A percentile compares a stretch with the other conserved stretches of the same genome.
Evolutionary conservation across 2,797 vertebrate genomes (phyloP).

Genomic region (Bucorvus abyssinicus): DNA sequence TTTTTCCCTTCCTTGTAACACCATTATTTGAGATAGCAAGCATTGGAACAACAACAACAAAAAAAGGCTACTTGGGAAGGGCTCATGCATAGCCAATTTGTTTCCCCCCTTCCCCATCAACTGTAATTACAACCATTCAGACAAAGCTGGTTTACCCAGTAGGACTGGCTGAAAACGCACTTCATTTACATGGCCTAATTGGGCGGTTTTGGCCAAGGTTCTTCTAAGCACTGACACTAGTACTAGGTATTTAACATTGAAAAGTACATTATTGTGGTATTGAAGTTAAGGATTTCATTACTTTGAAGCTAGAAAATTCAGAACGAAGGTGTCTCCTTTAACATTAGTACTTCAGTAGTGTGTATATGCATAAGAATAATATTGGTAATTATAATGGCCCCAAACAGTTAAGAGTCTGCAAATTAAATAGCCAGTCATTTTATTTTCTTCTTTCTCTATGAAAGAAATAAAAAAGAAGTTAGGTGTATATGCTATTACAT

Average conservation of each 20-base stretch:
- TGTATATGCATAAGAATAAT: slow-evolving; percentile 29
- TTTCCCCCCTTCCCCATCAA: slow-evolving; percentile 56
- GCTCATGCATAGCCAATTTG: slow-evolving; percentile 59
- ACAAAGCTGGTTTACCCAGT: slow-evolving; percentile 70
- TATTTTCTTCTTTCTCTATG: slow-evolving; percentile 5
- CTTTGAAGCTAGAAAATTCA: slow-evolving; percentile 53
- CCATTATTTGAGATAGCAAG: slow-evolving; percentile 18
- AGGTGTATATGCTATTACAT: background rate
- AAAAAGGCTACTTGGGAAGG: slow-evolving; percentile 53
- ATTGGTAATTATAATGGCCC: background rate
- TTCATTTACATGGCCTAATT: slow-evolving; percentile 69
- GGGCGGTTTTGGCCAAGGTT: slow-evolving; percentile 62
- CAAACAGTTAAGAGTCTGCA: slow-evolving; percentile 19
- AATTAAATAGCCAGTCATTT: slow-evolving; percentile 6
- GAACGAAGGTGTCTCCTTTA: slow-evolving; percentile 39
- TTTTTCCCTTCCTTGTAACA: background rate
- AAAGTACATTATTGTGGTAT: slow-evolving; percentile 49
- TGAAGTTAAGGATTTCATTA: slow-evolving; percentile 53
- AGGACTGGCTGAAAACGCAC: slow-evolving; percentile 44
- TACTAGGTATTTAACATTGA: slow-evolving; percentile 50
- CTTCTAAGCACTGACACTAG: slow-evolving; percentile 42
- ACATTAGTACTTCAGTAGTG: background rate
- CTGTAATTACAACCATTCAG: slow-evolving; percentile 62
- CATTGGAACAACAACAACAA: slow-evolving; percentile 26
- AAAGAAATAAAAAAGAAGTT: background rate